phyloP scores from a whole-genome alignment of 1,140 invertebrate species.

The Dendrolimus kikuchii region DNA sequence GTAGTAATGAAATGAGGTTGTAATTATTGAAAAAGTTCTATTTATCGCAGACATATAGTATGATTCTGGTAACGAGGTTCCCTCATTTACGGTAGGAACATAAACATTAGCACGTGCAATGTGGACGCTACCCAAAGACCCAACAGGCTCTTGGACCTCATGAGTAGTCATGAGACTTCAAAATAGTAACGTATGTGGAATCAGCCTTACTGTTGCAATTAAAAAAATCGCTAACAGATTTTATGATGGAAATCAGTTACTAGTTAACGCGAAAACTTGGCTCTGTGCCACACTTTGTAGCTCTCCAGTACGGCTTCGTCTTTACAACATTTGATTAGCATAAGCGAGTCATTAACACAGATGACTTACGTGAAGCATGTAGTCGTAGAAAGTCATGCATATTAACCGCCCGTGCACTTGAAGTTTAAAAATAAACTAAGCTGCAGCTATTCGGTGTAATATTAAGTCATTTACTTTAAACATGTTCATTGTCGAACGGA shows the following conservation, averaged over 20 bases:
- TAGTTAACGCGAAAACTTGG: neutral
- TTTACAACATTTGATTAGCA: conserved; percentile 2
- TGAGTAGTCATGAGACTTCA: no score
- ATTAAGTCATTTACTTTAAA: conserved; percentile 3
- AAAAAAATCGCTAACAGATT: no score
- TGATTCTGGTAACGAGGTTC: no score
- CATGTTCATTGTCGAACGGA: conserved; percentile 10
- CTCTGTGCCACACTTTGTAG: neutral
- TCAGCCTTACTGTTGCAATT: no score
- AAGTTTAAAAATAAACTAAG: neutral
- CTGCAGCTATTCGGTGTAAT: neutral
- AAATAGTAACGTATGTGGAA: no score
- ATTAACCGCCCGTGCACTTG: neutral
- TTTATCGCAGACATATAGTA: no score
- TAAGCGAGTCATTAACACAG: conserved; percentile 1
- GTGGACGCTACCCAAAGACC: no score
- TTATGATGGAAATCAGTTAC: neutral
- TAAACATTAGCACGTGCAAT: no score
- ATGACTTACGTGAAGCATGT: conserved; percentile 2
- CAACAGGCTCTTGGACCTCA: no score
- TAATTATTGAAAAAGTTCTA: no score
- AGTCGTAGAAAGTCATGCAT: conserved; percentile 1
- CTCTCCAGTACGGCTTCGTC: conserved; percentile 1
- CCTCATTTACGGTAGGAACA: no score
- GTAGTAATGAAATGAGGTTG: no score